These are phyloP conservation scores for Paramormyrops kingsleyae DNA, from an alignment of 2,113 vertebrate species.

Conservation along the genomic window DNA sequence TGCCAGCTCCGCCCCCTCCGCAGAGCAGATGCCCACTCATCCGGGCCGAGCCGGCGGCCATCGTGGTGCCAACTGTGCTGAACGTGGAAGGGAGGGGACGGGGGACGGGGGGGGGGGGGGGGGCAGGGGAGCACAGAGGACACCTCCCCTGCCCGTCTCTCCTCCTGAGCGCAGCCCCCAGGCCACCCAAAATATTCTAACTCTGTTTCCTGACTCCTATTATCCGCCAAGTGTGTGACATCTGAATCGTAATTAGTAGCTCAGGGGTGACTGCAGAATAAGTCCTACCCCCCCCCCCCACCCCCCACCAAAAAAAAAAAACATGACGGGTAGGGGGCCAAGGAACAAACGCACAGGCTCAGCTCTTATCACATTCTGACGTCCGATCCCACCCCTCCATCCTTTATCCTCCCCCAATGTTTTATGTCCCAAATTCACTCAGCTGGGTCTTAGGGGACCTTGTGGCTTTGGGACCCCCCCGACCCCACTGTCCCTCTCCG, in stretches of 20 bases:
- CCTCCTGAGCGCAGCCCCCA: constrained; percentile 30
- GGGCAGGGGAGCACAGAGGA: constrained; percentile 37
- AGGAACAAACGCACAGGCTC: constrained; percentile 38
- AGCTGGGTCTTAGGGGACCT: not conserved
- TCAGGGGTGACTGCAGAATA: constrained; percentile 51
- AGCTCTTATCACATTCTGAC: not conserved
- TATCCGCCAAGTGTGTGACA: constrained; percentile 54
- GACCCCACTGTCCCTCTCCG: constrained; percentile 47
- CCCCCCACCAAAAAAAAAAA: not conserved
- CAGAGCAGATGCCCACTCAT: constrained; percentile 77
- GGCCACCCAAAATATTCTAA: constrained; percentile 62
- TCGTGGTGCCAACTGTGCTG: constrained; percentile 57
- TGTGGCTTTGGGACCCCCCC: not conserved
- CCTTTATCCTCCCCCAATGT: not conserved
- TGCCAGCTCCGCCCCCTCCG: constrained; percentile 65
- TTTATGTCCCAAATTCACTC: not conserved
- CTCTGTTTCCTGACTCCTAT: constrained; percentile 61
- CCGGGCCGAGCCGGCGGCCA: constrained; percentile 66
- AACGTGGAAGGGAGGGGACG: constrained; percentile 44
- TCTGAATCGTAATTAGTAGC: constrained; percentile 59
- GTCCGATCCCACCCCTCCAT: constrained; percentile 12
- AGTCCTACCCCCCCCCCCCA: not conserved
- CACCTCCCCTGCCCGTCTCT: not conserved
- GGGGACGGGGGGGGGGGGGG: constrained; percentile 49
- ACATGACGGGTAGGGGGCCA: constrained; percentile 30